Evolutionary conservation across 2,888 invertebrate species (phyloP), one percentile per base, ranked within the genome.

Genomic region (Amiota mariae): DNA sequence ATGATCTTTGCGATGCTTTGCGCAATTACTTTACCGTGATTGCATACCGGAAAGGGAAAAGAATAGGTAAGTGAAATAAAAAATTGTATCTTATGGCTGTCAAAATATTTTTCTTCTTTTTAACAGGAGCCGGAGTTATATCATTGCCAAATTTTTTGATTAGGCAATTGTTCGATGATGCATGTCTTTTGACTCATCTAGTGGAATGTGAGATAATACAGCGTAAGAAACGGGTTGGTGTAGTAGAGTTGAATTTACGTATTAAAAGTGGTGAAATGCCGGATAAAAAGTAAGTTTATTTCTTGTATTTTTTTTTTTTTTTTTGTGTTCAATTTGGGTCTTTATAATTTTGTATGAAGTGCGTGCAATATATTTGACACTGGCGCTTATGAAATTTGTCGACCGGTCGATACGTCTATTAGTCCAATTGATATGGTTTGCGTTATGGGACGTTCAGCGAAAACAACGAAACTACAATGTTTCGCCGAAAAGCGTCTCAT

Each of bases 371-470:
- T 78, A 4, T 8, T 75, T 0, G 76, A 76, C 0, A 76, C 76
- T 10, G 84, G 82, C 8, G 77, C 73, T 36, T 84, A 84, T 63
- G 85, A 84, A 56, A 73, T 86, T 0, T 82, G 85, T 24, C 76
- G 73, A 6, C 81, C 86, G 1, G 12, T 75, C 59, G 80, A 87
- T 64, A 81, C 79, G 54, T 75, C 82, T 0, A 76, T 87, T 11
- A 79, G 84, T 76, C 81, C 87, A 0, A 78, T 75, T 8, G 87
- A 88, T 72, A 68, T 87, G 0, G 77, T 88, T 3, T 84, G 88
- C 11, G 81, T 85, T 0, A 72, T 88, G 51, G 87, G 85, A 1
- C 82, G 87, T 9, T 77, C 83, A 0, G 71, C 70, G 4, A 80
- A 73, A 24, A 82, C 86, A 63, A 70, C 74, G 0, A 64, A 67